Evolutionary conservation across 2,888 invertebrate species (phyloP), one percentile per base, ranked within the genome.

Genomic region (Melanotus villosus): DNA sequence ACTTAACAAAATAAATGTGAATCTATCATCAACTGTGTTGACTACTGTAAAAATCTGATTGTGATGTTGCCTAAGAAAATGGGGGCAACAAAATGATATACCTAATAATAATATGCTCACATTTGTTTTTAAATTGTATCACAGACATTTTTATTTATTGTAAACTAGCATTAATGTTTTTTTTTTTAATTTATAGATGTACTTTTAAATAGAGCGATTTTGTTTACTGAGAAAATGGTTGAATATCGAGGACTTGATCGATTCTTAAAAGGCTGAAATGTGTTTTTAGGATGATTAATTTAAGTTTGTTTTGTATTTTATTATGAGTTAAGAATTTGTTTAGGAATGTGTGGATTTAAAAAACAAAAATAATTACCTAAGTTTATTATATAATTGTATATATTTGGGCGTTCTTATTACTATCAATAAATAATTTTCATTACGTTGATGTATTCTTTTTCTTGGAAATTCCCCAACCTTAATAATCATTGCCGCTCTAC

Each of bases 381-480:
- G 63, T 63, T 63, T 63, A 63, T 62, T 36, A 23, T 52, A 16
- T 52, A 47, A 52, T 9, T 68, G 56, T 68, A 62, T 68, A 68
- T 68, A 68, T 50, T 26, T 62, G 68, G 68, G 68, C 60, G 63
- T 68, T 68, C 45, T 68, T 57, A 65, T 63, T 60, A 60, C 36
- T 63, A 63, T 68, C 26, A 68, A 68, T 68, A 68, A 68, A 68
- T 63, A 57, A 62, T 68, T 68, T 68, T 50, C 60, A 52, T 16
- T 52, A 52, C 3, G n/a, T n/a, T n/a, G n/a, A n/a, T n/a, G n/a
- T n/a, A n/a, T n/a, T n/a, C n/a, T n/a, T n/a, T n/a, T n/a, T n/a
- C n/a, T n/a, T n/a, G n/a, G n/a, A n/a, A n/a, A n/a, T n/a, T n/a
- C n/a, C n/a, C n/a, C n/a, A n/a, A n/a, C n/a, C n/a, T n/a, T n/a